Evolutionary conservation across 2,888 invertebrate genomes (phyloP).

Genomic region (Drosophila multiciliata): DNA sequence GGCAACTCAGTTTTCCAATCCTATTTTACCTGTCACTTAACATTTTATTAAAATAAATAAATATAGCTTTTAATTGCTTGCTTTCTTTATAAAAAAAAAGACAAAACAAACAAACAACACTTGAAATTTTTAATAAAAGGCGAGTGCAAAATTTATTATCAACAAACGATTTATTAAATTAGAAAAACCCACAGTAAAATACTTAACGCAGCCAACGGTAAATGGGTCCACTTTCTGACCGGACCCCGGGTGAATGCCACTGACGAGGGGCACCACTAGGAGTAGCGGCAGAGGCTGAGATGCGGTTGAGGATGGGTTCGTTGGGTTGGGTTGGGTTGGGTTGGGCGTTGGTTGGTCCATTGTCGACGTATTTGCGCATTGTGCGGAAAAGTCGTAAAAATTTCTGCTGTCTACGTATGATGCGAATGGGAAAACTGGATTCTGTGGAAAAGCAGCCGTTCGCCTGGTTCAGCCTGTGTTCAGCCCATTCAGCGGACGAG

Average conservation of each 20-base stretch:
- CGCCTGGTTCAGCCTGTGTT: background rate
- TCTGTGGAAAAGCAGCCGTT: conserved; percentile 26
- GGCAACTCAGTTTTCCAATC: background rate
- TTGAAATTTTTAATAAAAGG: conserved; percentile 66
- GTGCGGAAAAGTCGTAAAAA: conserved; percentile 81
- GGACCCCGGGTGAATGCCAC: conserved; percentile 16
- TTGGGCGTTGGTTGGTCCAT: conserved; percentile 57
- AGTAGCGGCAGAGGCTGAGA: conserved; percentile 2
- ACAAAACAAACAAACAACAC: background rate
- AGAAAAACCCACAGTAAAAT: conserved; percentile 68
- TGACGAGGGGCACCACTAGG: background rate
- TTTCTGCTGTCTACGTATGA: conserved; percentile 69
- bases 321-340: conserved; percentile 9
- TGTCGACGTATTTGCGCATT: conserved; percentile 77
- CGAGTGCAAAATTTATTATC: conserved; percentile 72
- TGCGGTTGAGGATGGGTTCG: conserved; percentile 38
- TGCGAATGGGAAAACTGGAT: conserved; percentile 62
- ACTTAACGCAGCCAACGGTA: conserved; percentile 39
- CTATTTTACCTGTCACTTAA: background rate
- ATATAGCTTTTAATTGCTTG: background rate
- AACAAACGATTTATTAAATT: conserved; percentile 79
- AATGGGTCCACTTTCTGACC: conserved; percentile 37
- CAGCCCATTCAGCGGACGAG: conserved; percentile 7
- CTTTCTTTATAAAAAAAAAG: background rate
- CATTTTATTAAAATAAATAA: background rate